These are phyloP conservation scores for Coboldia fuscipes DNA, from an alignment of 1,140 invertebrate species.

Conservation along the genomic window DNA sequence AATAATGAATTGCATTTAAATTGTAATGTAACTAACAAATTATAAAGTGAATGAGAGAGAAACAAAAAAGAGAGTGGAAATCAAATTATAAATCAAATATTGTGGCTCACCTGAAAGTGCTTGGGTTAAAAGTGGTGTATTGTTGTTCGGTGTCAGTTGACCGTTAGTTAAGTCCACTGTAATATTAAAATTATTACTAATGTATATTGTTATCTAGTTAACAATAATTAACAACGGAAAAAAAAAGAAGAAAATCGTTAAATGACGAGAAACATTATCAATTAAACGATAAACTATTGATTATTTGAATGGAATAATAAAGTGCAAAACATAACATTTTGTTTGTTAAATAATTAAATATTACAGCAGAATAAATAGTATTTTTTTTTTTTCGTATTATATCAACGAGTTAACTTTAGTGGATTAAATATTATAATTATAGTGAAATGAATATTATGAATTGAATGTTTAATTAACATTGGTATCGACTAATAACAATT, in stretches of 20 bases:
- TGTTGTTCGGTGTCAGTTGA: slow-evolving; percentile 84
- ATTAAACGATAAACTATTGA: slow-evolving; percentile 19
- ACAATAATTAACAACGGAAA: no score
- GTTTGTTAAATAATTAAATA: no score
- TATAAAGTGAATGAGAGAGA: not conserved
- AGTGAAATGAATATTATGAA: no score
- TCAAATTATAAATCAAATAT: not conserved
- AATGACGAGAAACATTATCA: slow-evolving; percentile 19
- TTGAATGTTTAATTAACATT: no score
- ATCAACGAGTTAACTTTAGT: no score
- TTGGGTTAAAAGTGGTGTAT: slow-evolving; percentile 79
- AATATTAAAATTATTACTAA: slow-evolving; percentile 37
- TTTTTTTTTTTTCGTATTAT: no score
- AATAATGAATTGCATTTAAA: not conserved
- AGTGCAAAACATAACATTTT: no score
- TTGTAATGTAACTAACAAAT: not conserved
- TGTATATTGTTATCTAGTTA: no score
- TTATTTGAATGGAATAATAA: slow-evolving; percentile 6
- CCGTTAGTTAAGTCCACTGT: slow-evolving; percentile 87
- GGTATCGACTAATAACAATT: no score
- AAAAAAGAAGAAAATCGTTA: not conserved
- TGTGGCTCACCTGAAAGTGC: slow-evolving; percentile 67
- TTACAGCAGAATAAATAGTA: no score
- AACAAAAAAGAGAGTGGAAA: not conserved
- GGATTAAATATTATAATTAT: no score